phyloP scores from a whole-genome alignment of 2,797 vertebrate species.

The Emydoidea blandingii region DNA sequence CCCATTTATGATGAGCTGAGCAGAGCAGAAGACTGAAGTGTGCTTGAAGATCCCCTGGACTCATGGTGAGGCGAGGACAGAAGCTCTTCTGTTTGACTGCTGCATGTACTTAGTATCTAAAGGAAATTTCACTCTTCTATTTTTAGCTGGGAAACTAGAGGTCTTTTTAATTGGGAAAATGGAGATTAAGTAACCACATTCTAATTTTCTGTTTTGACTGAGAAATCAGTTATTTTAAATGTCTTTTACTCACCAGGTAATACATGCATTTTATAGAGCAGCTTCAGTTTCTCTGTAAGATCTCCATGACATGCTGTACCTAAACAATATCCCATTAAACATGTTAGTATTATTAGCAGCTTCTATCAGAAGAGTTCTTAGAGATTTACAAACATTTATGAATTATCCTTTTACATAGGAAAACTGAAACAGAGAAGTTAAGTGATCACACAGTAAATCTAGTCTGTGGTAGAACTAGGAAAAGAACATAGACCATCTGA shows the following conservation, averaged over 20 bases:
- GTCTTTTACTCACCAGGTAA: conserved; percentile 88
- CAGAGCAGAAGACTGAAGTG: background rate
- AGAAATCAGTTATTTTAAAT: background rate
- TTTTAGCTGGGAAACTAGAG: conserved; percentile 24
- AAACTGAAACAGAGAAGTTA: background rate
- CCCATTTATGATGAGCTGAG: fast-evolving
- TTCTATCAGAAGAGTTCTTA: background rate
- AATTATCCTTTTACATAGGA: background rate
- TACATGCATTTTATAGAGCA: conserved; percentile 96
- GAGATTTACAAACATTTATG: background rate
- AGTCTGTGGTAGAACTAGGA: background rate
- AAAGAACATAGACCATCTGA: background rate
- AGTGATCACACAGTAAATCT: background rate
- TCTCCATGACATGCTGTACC: conserved; percentile 95
- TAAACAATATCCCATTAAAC: conserved; percentile 60
- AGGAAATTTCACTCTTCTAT: background rate
- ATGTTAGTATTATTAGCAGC: background rate
- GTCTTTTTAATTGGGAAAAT: background rate
- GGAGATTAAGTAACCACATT: conserved; percentile 6
- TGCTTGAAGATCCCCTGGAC: background rate
- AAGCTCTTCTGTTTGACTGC: conserved; percentile 11
- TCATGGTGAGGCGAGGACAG: background rate
- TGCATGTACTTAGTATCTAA: background rate
- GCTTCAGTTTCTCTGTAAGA: conserved; percentile 95
- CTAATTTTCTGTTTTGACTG: background rate